Percentiles rank a stretch among this genome's conserved stretches.
Conservation (phyloP, 1,140 invertebrate species). For the Platorchestia sp. region DNA sequence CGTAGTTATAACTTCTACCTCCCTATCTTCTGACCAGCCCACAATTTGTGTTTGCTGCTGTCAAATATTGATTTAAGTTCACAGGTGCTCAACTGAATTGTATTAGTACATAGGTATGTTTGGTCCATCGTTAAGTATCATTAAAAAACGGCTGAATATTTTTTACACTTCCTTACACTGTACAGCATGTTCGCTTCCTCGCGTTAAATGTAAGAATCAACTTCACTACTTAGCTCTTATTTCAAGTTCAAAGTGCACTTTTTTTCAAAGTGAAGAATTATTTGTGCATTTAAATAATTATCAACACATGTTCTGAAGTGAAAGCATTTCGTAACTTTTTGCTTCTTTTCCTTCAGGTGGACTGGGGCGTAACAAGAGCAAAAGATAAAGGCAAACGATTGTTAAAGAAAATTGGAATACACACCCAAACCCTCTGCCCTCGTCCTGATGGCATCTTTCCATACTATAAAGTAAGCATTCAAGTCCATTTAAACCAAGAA, state of each 20-base stretch:
- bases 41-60: too few species aligned
- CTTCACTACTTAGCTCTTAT: not conserved
- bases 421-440: conserved; percentile 48
- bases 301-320: not conserved
- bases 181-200: not conserved
- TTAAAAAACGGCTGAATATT: too few species aligned
- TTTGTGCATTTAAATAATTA: not conserved
- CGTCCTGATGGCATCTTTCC: conserved; percentile 57
- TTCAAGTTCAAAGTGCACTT: too few species aligned
- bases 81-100: too few species aligned
- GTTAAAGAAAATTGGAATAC: conserved; percentile 55
- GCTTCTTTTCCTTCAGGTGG: conserved; percentile 51
- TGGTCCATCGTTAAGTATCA: too few species aligned
- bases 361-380: conserved; percentile 42
- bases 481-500: not conserved
- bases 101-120: too few species aligned
- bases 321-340: not conserved
- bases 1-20: too few species aligned
- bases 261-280: not conserved
- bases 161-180: too few species aligned
- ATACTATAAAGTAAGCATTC: conserved; percentile 57
- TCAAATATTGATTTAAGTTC: too few species aligned
- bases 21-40: too few species aligned
- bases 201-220: not conserved
- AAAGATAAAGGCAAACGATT: conserved; percentile 62